Evolutionary conservation across 1,140 invertebrate species (phyloP), one percentile per base, ranked within the genome.

Genomic region (Diabrotica undecimpunctata): DNA sequence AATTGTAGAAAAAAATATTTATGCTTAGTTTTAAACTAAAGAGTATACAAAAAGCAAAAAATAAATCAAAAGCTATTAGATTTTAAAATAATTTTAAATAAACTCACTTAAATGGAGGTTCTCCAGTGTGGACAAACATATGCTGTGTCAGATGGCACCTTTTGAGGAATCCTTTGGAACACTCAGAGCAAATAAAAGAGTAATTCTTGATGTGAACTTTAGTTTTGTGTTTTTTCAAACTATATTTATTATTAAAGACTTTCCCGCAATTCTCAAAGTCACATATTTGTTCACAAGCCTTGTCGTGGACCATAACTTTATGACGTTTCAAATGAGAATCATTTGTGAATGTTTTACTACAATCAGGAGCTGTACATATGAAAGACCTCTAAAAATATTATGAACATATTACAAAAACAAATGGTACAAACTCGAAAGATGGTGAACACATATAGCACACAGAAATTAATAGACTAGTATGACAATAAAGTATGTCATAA

Each of bases 241-340:
- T 73, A 52, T 71, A 70, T 51, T 70, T 73, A 64, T 69, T 74
- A n/a, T 67, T 64, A 41, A 77, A 71, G 41, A 65, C 56, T 52
- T 59, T 41, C 8, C 58, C 51, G 66, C 77, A 77, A 46, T 70
- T 71, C 36, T 64, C 35, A 62, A 68, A 59, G 10, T 72, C 63
- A 66, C 71, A 76, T 54, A 37, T 39, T 13, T 62, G n/a, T 56
- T 54, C 59, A 10, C 67, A 37, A 38, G 39, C 36, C 35, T 59
- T 54, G 52, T 66, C 60, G 59, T 79, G 76, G 39, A 70, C 70
- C 60, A 55, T 77, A 55, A 76, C 78, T 64, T 80, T 75, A 64
- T 83, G 82, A 9, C 82, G 74, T 61, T 76, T 74, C 54, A 83
- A 77, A 71, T 83, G 82, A 66, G 79, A 80, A 65, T 78, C 80